These are phyloP conservation scores for Lathronympha strigana DNA, from an alignment of 2,888 invertebrate species.

Conservation along the genomic window DNA sequence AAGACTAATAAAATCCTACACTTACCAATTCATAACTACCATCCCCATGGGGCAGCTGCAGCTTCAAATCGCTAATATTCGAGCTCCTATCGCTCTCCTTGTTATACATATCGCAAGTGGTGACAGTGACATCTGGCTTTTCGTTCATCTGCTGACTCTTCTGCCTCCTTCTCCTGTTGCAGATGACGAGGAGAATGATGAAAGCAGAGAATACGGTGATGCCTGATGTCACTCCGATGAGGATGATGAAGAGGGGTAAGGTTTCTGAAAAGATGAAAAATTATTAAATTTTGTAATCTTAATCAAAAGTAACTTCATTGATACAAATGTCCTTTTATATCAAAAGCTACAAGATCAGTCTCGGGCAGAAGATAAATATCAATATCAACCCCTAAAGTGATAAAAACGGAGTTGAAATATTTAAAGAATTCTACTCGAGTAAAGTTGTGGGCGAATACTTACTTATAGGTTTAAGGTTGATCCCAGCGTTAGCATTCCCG, in stretches of 20 bases:
- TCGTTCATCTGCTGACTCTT: constrained; percentile 76
- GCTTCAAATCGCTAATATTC: constrained; percentile 95
- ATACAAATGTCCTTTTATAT: too few species aligned
- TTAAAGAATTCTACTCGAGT: too few species aligned
- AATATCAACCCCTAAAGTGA: too few species aligned
- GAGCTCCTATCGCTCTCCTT: constrained; percentile 95
- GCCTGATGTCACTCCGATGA: constrained; percentile 93
- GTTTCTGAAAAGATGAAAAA: constrained; percentile 83
- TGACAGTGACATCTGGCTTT: constrained; percentile 84
- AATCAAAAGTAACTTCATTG: neutral
- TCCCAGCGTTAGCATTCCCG: constrained; percentile 93
- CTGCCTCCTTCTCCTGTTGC: constrained; percentile 86
- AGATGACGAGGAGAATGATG: constrained; percentile 91
- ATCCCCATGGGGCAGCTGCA: constrained; percentile 93
- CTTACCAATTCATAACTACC: constrained; percentile 90
- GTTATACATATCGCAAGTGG: constrained; percentile 75
- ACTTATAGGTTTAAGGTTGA: constrained; percentile 94
- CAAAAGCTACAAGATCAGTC: too few species aligned
- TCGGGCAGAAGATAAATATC: too few species aligned
- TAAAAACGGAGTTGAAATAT: too few species aligned
- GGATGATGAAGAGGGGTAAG: constrained; percentile 91
- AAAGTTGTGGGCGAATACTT: too few species aligned
- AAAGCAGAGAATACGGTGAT: constrained; percentile 93
- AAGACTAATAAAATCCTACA: constrained; percentile 35
- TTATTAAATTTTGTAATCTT: neutral